Evolutionary conservation across 2,797 vertebrate genomes (phyloP).

Genomic region (Pseudomugil gertrudae): DNA sequence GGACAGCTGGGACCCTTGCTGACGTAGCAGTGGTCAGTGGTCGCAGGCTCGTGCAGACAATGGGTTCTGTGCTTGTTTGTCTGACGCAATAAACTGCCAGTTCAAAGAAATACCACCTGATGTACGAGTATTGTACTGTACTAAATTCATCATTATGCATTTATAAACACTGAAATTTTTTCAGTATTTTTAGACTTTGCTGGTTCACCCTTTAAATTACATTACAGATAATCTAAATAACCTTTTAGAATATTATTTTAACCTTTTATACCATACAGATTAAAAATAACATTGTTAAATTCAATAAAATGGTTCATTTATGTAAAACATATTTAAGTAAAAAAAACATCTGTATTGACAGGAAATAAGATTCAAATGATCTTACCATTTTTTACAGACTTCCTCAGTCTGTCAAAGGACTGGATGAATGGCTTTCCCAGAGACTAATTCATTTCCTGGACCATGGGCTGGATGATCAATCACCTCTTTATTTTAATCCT

Average conservation of each 20-base stretch:
- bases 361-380: neutral
- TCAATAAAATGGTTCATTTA: too few relatives aligned
- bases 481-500: conserved; percentile 42
- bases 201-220: too few relatives aligned
- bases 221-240: too few relatives aligned
- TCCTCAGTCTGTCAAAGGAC: conserved; percentile 42
- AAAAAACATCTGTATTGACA: too few relatives aligned
- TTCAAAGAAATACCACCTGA: too few relatives aligned
- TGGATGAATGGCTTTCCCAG: conserved; percentile 41
- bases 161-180: neutral
- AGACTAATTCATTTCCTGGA: conserved; percentile 64
- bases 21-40: conserved; percentile 56
- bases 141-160: neutral
- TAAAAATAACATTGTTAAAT: too few relatives aligned
- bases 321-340: too few relatives aligned
- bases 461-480: conserved; percentile 52
- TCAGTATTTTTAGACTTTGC: neutral
- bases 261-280: too few relatives aligned
- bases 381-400: conserved; percentile 23
- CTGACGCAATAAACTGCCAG: conserved; percentile 31
- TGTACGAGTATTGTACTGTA: too few relatives aligned
- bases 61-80: conserved; percentile 7
- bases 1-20: conserved; percentile 71
- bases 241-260: too few relatives aligned
- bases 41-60: conserved; percentile 36